Evolutionary conservation across 2,797 vertebrate species (phyloP).

Genomic region (Pteropus rufus): DNA sequence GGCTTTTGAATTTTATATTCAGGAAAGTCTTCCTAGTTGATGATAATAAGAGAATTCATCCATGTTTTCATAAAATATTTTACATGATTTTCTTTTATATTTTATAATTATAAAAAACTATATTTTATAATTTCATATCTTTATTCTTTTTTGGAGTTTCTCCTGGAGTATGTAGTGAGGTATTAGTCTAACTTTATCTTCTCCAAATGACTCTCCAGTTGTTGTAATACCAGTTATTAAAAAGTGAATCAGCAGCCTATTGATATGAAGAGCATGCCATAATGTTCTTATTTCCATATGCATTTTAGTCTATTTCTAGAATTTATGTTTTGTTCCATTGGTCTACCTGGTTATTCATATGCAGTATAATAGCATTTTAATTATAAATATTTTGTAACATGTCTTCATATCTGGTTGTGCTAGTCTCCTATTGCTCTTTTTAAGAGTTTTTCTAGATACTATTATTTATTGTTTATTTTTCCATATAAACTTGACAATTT

Average conservation of each 20-base stretch:
- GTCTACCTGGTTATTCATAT: not conserved
- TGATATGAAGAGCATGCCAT: not conserved
- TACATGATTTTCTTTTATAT: not conserved
- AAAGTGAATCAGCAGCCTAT: not conserved
- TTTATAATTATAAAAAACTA: not conserved
- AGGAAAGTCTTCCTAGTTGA: not conserved
- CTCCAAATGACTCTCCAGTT: not conserved
- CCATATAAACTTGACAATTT: not conserved
- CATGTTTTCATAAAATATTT: not conserved
- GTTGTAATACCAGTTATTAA: not conserved
- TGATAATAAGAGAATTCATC: not conserved
- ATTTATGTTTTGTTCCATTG: not conserved
- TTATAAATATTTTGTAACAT: not conserved
- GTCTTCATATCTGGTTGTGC: not conserved
- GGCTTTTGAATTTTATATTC: not conserved
- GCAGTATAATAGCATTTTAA: not conserved
- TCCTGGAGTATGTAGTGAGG: not conserved
- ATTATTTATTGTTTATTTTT: conserved; percentile 30
- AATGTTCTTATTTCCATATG: not conserved
- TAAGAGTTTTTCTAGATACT: not conserved
- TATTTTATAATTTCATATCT: not conserved
- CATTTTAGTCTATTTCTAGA: not conserved
- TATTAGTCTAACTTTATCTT: not conserved
- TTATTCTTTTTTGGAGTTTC: not conserved
- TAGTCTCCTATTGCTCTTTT: not conserved